A percentile compares a stretch with the other conserved stretches of the same genome.
Evolutionary conservation across 2,113 vertebrate species (phyloP).

Genomic region (Natator depressus): DNA sequence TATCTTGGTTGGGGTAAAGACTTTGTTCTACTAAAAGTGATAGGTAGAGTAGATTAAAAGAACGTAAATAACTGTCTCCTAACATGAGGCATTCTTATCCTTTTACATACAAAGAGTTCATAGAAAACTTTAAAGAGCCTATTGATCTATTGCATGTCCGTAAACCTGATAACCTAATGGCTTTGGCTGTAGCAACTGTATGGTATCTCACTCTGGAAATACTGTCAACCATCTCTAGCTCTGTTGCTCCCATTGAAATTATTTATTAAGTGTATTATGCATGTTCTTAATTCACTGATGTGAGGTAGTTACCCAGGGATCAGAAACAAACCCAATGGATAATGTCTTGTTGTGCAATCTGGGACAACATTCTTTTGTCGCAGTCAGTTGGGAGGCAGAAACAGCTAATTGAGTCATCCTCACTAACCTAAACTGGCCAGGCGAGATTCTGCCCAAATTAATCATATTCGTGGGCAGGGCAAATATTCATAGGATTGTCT

Average conservation of each 20-base stretch:
- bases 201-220: neutral
- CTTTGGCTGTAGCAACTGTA: neutral
- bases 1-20: neutral
- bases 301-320: no score
- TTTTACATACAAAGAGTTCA: neutral
- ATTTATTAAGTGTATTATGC: neutral
- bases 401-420: no score
- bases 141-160: neutral
- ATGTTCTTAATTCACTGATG: no score
- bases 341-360: no score
- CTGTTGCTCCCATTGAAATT: neutral
- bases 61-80: neutral
- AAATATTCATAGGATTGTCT: no score
- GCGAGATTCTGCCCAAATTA: no score
- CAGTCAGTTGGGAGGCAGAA: no score
- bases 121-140: neutral
- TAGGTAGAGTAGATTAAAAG: neutral
- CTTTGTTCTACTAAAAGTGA: neutral
- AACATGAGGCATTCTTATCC: neutral
- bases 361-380: no score
- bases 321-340: no score
- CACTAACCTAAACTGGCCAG: no score
- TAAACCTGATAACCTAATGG: neutral
- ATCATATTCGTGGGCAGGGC: no score
- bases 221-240: neutral